Base-by-base conservation (phyloP, 2,888 invertebrate genomes). In the Drosophila mimica region DNA sequence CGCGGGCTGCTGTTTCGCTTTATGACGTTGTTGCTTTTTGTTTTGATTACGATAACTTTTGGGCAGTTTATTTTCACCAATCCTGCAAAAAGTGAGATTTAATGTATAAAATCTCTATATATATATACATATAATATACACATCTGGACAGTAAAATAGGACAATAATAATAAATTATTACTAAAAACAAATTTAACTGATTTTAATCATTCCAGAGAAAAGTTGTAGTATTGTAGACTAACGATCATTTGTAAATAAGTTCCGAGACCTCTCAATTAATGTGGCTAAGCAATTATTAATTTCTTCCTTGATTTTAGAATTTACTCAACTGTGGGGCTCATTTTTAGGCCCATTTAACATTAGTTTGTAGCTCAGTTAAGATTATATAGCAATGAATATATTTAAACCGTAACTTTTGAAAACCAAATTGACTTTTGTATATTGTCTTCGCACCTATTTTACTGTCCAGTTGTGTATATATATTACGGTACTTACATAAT, bases 11-110 rank as follows among this genome's bases (percentile, higher is more conserved):
- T 70, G 66, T 15, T 59, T 43, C 17, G 70, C 53, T 73, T 82
- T 73, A 60, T 76, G 80, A 13, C 90, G 90, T 30, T 94, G 94
- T 31, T 94, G 94, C 70, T 95, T 93, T 86, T 96, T 96, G 83
- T 96, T 96, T 91, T 96, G 96, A 91, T 96, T 96, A 34, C 92
- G 94, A 78, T 94, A 93, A 60, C 95, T 95, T 87, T 96, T 96
- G 0, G 94, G 90, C 73, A 94, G 94, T 89, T 94, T 95, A 13
- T 94, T 94, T 33, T 95, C 95, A 1, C 95, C 95, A 65, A 95
- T 93, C 94, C 96, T 96, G 89, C 30, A 53, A 53, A 53, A 53
- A 20, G 7, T 5, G 20, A 31, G 20, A 57, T 15, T 68, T 70
- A 58, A 9, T 15, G n/a, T 15, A 13, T 4, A n/a, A n/a, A 56